Evolutionary conservation across 1,140 invertebrate genomes (phyloP).

Genomic region (Heliothis virescens): DNA sequence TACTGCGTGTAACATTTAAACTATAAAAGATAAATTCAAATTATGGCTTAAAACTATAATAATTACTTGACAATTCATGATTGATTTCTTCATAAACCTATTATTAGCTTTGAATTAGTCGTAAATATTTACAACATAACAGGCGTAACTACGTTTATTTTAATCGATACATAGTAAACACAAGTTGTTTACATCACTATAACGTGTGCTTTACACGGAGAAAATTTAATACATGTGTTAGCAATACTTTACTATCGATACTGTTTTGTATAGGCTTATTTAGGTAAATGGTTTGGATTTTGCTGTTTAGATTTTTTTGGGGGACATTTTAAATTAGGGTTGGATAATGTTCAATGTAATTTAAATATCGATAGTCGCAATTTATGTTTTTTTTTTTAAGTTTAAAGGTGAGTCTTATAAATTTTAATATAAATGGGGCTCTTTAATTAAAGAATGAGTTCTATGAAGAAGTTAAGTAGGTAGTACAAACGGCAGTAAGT

Average conservation of each 20-base stretch:
- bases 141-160: background rate
- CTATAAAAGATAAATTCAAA: background rate
- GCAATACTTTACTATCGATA: background rate
- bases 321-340: no score
- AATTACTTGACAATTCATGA: conserved; percentile 22
- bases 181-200: conserved; percentile 5
- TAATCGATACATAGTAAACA: conserved; percentile 15
- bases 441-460: no score
- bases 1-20: no score
- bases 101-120: conserved; percentile 14
- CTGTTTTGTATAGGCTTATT: no score
- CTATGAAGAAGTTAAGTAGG: no score
- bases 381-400: no score
- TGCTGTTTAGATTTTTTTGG: no score
- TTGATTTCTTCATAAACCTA: background rate
- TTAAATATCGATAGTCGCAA: no score
- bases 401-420: no score
- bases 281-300: background rate
- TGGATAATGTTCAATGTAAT: no score
- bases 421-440: no score
- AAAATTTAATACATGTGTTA: background rate
- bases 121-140: conserved; percentile 7
- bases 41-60: background rate
- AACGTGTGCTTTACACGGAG: background rate
- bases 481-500: no score